Base-by-base conservation (phyloP, 2,888 invertebrate species). In the Hyposoter didymator region DNA sequence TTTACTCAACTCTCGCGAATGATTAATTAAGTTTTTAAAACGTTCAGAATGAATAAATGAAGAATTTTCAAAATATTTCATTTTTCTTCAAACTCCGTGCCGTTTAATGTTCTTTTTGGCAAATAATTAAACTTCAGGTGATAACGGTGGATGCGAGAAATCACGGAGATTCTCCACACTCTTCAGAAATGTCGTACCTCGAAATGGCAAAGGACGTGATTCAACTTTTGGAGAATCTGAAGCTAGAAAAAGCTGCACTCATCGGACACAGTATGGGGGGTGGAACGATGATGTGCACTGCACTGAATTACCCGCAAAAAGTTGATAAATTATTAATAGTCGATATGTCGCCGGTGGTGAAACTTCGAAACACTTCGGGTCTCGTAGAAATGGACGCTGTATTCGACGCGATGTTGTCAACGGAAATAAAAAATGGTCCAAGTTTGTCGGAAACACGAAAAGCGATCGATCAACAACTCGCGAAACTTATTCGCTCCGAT, bases 221-320 rank as follows among this genome's bases (percentile, higher is more conserved):
- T 12, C 94, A 95, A 62, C 94, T 98, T 59, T 94, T 97, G 84
- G 95, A 96, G 88, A 95, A 96, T 87, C 93, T 96, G 66, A 94
- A 95, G 22, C 94, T 98, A 66, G 92, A 95, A 0, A 96, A 96
- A 92, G 96, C 96, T 1, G 95, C 96, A 5, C 91, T 98, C 22
- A 93, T 99, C 90, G 99, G 99, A 0, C 99, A 99, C 93, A 98
- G 98, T 89, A 98, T 99, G 98, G 99, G 99, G 28, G 99, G 99
- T n/a, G 96, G 98, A 86, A 96, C 97, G 8, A 97, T 97, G 90
- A 99, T 99, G 98, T 95, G 96, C 78, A 95, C 97, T 78, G 97
- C 98, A 59, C 94, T 99, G 73, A 95, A 95, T 92, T 95, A 96
- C 94, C 96, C 96, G 17, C 92, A 95, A 72, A 87, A 96, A 49